A percentile compares a stretch with the other conserved stretches of the same genome.
phyloP scores from a whole-genome alignment of 2,797 vertebrate species.

The Pangasius sanitwongsei region DNA sequence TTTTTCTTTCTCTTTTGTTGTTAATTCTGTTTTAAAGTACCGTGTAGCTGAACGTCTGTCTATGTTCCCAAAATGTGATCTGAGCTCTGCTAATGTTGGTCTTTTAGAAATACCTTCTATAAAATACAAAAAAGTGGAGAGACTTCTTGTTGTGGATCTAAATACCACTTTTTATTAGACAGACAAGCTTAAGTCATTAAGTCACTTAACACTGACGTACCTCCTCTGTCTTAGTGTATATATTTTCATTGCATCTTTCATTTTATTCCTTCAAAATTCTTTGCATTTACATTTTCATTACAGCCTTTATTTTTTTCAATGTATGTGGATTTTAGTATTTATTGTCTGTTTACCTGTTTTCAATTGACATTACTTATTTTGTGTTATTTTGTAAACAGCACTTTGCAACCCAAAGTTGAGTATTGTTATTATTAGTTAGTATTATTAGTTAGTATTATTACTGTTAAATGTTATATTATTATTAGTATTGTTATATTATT shows the following conservation, averaged over 20 bases:
- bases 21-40: neutral
- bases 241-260: neutral
- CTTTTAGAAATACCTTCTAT: neutral
- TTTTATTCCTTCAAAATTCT: neutral
- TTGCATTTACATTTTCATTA: neutral
- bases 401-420: neutral
- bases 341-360: neutral
- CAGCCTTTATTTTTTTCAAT: neutral
- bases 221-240: neutral
- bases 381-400: neutral
- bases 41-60: neutral
- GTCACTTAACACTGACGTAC: neutral
- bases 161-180: neutral
- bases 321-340: neutral
- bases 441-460: neutral
- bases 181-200: neutral
- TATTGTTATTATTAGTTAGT: neutral
- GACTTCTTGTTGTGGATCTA: neutral
- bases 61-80: neutral
- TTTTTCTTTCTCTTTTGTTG: neutral
- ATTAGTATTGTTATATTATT: neutral
- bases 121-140: neutral
- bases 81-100: neutral
- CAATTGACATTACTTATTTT: neutral
- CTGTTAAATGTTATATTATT: no score